phyloP scores from a whole-genome alignment of 2,113 vertebrate species.

The Mystacornis crossleyi region DNA sequence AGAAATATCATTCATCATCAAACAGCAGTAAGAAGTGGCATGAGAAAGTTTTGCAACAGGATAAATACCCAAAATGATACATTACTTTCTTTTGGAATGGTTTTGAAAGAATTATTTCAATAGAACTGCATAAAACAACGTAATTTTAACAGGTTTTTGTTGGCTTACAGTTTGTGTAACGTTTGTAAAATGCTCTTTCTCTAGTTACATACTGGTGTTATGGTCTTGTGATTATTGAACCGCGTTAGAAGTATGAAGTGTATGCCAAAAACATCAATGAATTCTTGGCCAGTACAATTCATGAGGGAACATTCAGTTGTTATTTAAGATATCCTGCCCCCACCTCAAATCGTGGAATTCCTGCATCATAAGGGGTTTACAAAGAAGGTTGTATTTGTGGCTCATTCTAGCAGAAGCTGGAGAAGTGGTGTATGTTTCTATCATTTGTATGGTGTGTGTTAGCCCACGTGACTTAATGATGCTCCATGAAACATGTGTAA shows the following conservation, averaged over 20 bases:
- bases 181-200: neutral
- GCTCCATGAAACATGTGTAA: neutral
- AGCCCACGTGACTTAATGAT: neutral
- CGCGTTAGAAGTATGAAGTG: neutral
- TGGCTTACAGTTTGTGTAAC: constrained; percentile 7
- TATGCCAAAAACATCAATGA: neutral
- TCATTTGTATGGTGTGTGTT: neutral
- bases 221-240: neutral
- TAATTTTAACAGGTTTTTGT: constrained; percentile 27
- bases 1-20: neutral
- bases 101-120: neutral
- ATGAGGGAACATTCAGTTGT: neutral
- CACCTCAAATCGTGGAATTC: neutral
- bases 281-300: constrained; percentile 7
- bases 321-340: neutral
- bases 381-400: neutral
- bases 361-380: neutral
- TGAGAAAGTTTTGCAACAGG: neutral
- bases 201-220: constrained; percentile 5
- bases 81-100: neutral
- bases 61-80: neutral
- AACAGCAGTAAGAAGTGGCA: neutral
- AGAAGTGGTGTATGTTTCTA: neutral
- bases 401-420: neutral
- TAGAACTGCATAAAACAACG: neutral